A percentile compares a stretch with the other conserved stretches of the same genome.
Conservation (phyloP, 1,140 invertebrate genomes). For the Brachionus sp. region DNA sequence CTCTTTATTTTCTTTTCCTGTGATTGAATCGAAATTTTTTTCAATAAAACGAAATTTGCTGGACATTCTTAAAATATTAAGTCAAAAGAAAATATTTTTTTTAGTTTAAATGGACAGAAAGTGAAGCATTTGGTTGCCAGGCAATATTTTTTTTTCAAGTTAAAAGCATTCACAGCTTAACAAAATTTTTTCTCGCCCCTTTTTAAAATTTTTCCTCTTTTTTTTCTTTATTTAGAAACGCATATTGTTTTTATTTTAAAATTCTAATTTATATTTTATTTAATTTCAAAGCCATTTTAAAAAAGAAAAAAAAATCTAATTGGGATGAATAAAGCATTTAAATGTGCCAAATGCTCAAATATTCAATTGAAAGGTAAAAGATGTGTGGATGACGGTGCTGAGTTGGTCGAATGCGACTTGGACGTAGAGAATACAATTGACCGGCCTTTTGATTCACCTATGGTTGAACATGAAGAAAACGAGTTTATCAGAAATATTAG, state of each 20-base stretch:
- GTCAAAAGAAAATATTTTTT: background rate
- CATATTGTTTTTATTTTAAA: background rate
- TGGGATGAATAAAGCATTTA: background rate
- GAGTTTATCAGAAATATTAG: background rate
- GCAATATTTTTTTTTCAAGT: background rate
- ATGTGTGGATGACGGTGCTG: background rate
- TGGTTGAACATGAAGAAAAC: background rate
- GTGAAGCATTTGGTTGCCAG: background rate
- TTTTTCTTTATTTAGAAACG: background rate
- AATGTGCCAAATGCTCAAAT: background rate
- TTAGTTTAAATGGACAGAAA: background rate
- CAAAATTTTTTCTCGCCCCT: background rate
- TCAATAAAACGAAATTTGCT: slow-evolving; percentile 28
- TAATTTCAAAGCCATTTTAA: background rate
- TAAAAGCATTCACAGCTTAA: background rate
- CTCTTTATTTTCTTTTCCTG: slow-evolving; percentile 22
- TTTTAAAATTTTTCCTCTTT: background rate
- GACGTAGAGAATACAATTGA: background rate
- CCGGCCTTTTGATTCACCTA: background rate
- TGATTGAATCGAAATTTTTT: slow-evolving; percentile 29
- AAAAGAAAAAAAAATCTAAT: background rate
- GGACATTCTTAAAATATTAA: background rate
- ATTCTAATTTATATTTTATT: background rate
- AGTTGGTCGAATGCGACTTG: background rate
- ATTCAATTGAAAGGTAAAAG: background rate